Base-by-base conservation (phyloP, 92 coral and sea anemone genomes). In the Siderastrea radians region DNA sequence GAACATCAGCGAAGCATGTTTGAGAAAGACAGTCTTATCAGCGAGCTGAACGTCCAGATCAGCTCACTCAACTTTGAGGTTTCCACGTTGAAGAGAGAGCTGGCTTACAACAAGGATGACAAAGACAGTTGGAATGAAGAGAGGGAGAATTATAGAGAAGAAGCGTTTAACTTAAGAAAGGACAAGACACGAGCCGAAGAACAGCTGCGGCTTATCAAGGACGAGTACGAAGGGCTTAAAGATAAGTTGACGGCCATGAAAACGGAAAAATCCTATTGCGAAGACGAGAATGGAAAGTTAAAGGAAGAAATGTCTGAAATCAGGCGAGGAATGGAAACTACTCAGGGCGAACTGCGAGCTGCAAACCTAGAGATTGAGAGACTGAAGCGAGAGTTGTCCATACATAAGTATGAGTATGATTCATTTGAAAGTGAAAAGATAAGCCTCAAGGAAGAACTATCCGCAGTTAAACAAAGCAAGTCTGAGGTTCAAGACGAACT, bases 171-270 rank as follows among this genome's bases (percentile, higher is more conserved):
- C 50, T 62, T 88, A 53, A 63, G 84, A 19, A 87, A 87, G 76
- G 98, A 95, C 44, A 93, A 88, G 63, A 26, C 91, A 46, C 86
- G 91, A 13, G 45, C 91, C 38, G 94, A 96, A 63, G 93, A 92
- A 57, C 91, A 94, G 72, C 79, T 92, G 26, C 74, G 75, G 6
- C 90, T 91, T 12, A 88, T 95, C 45, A 91, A 90, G 79, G 93
- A 90, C 7, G 94, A 94, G 52, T 68, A 90, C 38, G 94, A 92
- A 7, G 85, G 73, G 65, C 72, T 87, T 48, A 94, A 88, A 71
- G 78, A 79, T 54, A 83, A 82, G 72, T 63, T 94, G 44, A 81
- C 78, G 1, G 46, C 73, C 54, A 71, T 49, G 15, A 82, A 81
- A 75, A 81, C 81, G 16, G 91, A 82, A 38, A 75, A 88, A 45